phyloP scores from a whole-genome alignment of 2,888 invertebrate genomes.

The Biston betularia region DNA sequence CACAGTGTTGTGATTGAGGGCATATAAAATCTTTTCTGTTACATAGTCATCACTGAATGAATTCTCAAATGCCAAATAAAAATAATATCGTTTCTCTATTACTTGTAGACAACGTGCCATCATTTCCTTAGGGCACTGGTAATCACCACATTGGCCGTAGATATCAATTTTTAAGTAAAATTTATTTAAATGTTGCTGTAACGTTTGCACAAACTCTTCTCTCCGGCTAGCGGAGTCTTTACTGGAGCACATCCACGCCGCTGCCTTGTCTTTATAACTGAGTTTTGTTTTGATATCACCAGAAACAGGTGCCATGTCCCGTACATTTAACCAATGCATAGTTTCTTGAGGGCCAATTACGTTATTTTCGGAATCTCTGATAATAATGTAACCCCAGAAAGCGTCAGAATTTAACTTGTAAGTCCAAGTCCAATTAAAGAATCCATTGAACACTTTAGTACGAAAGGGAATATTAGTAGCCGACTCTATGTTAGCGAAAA shows the following conservation, averaged over 20 bases:
- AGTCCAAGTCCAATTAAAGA: conserved; percentile 78
- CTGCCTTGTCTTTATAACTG: conserved; percentile 55
- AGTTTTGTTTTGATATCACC: conserved; percentile 49
- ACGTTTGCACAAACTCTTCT: conserved; percentile 55
- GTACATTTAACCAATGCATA: conserved; percentile 57
- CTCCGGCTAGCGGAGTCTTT: conserved; percentile 63
- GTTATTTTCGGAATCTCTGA: conserved; percentile 57
- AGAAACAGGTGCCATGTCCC: conserved; percentile 53
- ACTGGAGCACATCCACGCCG: conserved; percentile 71
- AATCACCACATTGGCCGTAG: conserved; percentile 65
- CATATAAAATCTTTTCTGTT: conserved; percentile 70
- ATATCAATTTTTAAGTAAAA: conserved; percentile 62
- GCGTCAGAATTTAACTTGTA: conserved; percentile 70
- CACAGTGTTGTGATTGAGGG: conserved; percentile 86
- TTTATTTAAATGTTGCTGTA: conserved; percentile 54
- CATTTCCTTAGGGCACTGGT: conserved; percentile 58
- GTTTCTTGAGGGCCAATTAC: conserved; percentile 59
- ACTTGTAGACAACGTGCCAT: conserved; percentile 60
- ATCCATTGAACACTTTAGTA: conserved; percentile 57
- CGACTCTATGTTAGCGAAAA: conserved; percentile 69
- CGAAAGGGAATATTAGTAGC: conserved; percentile 63
- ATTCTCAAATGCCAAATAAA: conserved; percentile 76
- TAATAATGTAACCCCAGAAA: conserved; percentile 64
- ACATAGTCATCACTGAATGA: conserved; percentile 73
- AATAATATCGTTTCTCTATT: conserved; percentile 64